phyloP scores from a whole-genome alignment of 2,888 invertebrate species.

The Pollenia labialis region DNA sequence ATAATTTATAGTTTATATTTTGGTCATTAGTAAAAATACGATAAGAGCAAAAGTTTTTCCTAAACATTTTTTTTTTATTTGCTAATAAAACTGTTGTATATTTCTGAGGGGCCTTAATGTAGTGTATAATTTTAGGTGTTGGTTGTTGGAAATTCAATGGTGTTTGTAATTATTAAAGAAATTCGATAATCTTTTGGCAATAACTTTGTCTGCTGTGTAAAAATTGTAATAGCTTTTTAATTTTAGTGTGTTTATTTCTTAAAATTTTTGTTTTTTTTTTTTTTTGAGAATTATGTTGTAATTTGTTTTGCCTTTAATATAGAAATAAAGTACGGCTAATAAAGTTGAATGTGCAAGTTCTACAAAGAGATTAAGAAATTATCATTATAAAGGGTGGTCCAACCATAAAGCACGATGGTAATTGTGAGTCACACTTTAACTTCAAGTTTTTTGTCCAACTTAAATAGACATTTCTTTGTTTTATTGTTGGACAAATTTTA shows the following conservation, averaged over 20 bases:
- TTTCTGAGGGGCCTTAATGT: slow-evolving; percentile 18
- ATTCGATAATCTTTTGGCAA: slow-evolving; percentile 80
- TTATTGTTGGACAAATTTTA: no score
- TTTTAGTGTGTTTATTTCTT: slow-evolving; percentile 52
- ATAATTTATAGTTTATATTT: slow-evolving; percentile 75
- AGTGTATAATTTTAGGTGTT: slow-evolving; percentile 67
- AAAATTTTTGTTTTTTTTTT: slow-evolving; percentile 1
- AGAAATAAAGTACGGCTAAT: no score
- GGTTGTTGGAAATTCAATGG: slow-evolving; percentile 55
- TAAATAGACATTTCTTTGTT: no score
- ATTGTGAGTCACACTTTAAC: no score
- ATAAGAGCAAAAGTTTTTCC: slow-evolving; percentile 65
- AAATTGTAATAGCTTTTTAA: slow-evolving; percentile 56
- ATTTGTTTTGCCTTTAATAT: no score
- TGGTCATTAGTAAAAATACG: slow-evolving; percentile 73
- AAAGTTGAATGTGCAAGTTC: no score
- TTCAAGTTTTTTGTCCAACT: no score
- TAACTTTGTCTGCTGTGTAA: slow-evolving; percentile 70
- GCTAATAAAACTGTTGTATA: slow-evolving; percentile 50
- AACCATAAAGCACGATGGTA: no score
- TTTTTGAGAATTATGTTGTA: no score
- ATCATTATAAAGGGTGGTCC: no score
- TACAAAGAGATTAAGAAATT: no score
- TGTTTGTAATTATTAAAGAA: slow-evolving; percentile 72
- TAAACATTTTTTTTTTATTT: slow-evolving; percentile 22